These are phyloP conservation scores for Homarus gammarus DNA, from an alignment of 2,888 invertebrate genomes.

Conservation along the genomic window DNA sequence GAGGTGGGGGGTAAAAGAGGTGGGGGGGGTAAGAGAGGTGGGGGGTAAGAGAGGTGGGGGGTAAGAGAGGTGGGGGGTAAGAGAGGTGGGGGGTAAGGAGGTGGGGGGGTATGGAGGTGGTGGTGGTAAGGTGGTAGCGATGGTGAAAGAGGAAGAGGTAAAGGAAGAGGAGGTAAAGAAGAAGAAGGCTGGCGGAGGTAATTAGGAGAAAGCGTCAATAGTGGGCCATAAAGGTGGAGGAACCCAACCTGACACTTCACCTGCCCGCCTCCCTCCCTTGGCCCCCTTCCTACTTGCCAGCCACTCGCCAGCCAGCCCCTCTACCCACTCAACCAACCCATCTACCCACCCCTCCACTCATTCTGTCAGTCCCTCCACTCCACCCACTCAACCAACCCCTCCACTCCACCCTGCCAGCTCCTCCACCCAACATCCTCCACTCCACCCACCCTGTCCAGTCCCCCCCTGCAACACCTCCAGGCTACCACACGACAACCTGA, in stretches of 20 bases:
- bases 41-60: not conserved
- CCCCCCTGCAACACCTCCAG: too few relatives aligned
- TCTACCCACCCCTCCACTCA: not conserved
- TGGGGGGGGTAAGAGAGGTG: not conserved
- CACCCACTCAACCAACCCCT: not conserved
- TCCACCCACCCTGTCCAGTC: not conserved
- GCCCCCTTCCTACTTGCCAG: not conserved
- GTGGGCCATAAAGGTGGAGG: not conserved
- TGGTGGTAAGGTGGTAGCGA: not conserved
- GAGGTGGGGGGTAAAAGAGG: not conserved
- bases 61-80: not conserved
- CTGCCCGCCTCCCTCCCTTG: not conserved
- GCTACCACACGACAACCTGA: too few relatives aligned
- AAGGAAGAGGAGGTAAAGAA: not conserved
- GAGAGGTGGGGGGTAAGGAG: not conserved
- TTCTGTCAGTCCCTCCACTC: not conserved
- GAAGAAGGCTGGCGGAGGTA: not conserved
- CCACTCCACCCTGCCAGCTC: not conserved
- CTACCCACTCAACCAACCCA: not conserved
- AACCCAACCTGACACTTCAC: not conserved
- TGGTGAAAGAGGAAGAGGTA: not conserved
- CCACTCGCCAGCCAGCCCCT: not conserved
- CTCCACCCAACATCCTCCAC: not conserved
- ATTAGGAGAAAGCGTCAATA: not conserved
- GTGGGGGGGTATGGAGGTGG: conserved; percentile 6